Evolutionary conservation across 2,113 vertebrate genomes (phyloP).

Genomic region (Sisor rabdophorus): DNA sequence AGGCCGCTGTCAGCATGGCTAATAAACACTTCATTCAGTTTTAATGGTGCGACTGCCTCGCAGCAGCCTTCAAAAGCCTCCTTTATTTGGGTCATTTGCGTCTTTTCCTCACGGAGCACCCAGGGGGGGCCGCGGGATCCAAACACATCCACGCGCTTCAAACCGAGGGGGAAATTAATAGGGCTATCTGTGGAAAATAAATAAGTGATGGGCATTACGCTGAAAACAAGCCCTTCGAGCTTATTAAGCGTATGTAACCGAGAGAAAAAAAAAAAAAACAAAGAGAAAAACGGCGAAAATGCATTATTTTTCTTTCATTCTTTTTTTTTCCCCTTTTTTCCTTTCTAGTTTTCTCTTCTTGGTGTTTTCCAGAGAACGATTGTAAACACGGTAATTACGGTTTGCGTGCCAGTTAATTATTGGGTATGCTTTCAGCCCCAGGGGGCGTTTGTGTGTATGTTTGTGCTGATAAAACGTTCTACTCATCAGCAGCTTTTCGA

Average conservation of each 20-base stretch:
- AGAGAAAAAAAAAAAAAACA: background rate
- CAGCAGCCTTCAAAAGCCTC: slow-evolving; percentile 75
- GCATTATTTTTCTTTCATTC: background rate
- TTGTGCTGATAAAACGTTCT: slow-evolving; percentile 72
- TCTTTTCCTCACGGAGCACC: slow-evolving; percentile 73
- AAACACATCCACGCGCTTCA: slow-evolving; percentile 66
- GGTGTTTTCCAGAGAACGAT: slow-evolving; percentile 64
- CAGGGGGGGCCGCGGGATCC: slow-evolving; percentile 69
- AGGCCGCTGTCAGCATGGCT: slow-evolving; percentile 74
- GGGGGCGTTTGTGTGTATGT: slow-evolving; percentile 70
- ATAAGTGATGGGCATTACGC: slow-evolving; percentile 76
- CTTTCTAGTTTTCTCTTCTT: slow-evolving; percentile 46
- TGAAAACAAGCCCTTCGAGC: slow-evolving; percentile 71
- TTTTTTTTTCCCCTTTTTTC: slow-evolving; percentile 44
- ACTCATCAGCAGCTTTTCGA: slow-evolving; percentile 69
- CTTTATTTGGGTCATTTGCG: slow-evolving; percentile 82
- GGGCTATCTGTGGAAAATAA: slow-evolving; percentile 79
- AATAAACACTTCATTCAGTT: slow-evolving; percentile 82
- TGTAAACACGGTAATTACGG: slow-evolving; percentile 82
- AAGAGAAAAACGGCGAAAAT: slow-evolving; percentile 50
- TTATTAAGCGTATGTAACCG: slow-evolving; percentile 67
- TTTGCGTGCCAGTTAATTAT: slow-evolving; percentile 79
- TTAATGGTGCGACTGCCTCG: slow-evolving; percentile 74
- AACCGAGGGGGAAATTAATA: slow-evolving; percentile 76
- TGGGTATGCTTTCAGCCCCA: slow-evolving; percentile 63